Conservation (phyloP, 2,113 vertebrate genomes). For the Echinops telfairi region DNA sequence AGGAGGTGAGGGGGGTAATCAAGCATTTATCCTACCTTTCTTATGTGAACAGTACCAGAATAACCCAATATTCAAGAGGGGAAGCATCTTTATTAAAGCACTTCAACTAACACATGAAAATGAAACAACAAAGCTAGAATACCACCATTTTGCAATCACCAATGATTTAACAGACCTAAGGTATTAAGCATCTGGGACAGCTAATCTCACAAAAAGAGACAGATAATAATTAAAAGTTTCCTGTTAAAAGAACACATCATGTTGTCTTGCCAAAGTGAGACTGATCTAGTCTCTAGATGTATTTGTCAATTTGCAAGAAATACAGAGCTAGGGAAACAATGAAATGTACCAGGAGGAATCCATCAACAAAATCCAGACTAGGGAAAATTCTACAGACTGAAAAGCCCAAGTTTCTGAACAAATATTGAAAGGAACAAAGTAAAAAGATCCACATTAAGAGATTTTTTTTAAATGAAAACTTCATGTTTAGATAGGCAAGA, state of each 20-base stretch:
- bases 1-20: not conserved
- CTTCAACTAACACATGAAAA: conserved; percentile 60
- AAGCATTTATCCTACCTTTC: conserved; percentile 54
- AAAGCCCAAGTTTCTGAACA: conserved; percentile 33
- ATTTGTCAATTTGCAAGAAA: conserved; percentile 30
- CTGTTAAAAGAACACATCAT: conserved; percentile 11
- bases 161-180: conserved; percentile 1
- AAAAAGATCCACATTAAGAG: not conserved
- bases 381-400: not conserved
- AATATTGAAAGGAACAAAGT: not conserved
- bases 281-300: not conserved
- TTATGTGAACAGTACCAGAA: not conserved
- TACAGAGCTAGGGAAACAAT: not conserved
- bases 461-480: not conserved
- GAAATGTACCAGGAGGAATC: not conserved
- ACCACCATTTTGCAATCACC: conserved; percentile 31
- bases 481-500: conserved; percentile 26
- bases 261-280: not conserved
- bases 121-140: conserved; percentile 26
- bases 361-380: conserved; percentile 48
- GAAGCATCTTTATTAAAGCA: conserved; percentile 52
- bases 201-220: not conserved
- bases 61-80: not conserved
- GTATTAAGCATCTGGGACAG: not conserved
- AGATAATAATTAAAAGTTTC: not conserved